Conservation (phyloP, 2,797 vertebrate species). For the Distichodus sexfasciatus region DNA sequence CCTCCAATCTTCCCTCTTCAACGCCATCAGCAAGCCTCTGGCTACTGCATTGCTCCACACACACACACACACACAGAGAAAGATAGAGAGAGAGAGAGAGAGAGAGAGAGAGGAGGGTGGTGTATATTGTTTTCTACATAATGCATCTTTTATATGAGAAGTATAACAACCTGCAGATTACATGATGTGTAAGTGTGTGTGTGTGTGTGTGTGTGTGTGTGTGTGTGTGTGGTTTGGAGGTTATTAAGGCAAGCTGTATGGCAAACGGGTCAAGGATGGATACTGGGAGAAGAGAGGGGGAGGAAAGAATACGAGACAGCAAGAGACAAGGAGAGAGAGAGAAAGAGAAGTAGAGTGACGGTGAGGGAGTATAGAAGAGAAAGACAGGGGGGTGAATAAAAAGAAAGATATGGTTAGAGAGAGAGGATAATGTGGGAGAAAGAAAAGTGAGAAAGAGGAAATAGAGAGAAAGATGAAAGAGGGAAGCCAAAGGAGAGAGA, state of each 20-base stretch:
- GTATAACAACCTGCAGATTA: too few species aligned
- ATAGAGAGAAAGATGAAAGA: background rate
- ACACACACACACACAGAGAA: too few species aligned
- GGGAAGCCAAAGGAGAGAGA: background rate
- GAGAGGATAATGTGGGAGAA: too few species aligned
- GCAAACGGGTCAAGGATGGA: slow-evolving; percentile 8
- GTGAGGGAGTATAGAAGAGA: background rate
- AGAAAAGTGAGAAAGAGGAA: slow-evolving; percentile 14
- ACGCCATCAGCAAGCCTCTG: slow-evolving; percentile 33
- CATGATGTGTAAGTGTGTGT: background rate
- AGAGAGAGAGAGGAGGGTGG: background rate
- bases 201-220: background rate
- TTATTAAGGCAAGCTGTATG: background rate
- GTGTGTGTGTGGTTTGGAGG: background rate
- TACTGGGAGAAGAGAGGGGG: background rate
- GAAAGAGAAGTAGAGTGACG: background rate
- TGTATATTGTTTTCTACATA: too few species aligned
- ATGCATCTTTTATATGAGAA: too few species aligned
- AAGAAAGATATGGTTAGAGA: slow-evolving; percentile 20
- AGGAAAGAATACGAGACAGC: slow-evolving; percentile 5
- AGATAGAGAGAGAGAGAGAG: background rate
- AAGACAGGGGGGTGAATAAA: background rate
- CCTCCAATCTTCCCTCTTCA: slow-evolving; percentile 19
- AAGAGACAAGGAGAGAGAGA: background rate
- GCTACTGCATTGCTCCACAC: slow-evolving; percentile 39